phyloP scores from a whole-genome alignment of 2,113 vertebrate species.

The Clarias magur region DNA sequence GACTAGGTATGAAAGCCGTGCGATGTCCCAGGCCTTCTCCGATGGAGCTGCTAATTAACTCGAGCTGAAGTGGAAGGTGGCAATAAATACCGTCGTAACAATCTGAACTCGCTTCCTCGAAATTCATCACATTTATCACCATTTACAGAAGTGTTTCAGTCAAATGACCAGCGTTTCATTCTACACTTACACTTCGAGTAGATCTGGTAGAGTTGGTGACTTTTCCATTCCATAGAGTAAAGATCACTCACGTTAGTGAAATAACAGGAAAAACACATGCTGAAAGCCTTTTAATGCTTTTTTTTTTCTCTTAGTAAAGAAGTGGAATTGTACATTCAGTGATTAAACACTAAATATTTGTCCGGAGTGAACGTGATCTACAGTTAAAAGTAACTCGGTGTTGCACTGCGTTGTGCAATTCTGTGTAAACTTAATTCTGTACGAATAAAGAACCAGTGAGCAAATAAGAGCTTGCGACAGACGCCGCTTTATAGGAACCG shows the following conservation, averaged over 20 bases:
- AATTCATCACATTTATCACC: background rate
- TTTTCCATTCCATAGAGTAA: constrained; percentile 4
- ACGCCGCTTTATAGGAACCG: background rate
- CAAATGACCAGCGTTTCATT: background rate
- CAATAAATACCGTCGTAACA: background rate
- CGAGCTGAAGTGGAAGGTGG: background rate
- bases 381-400: background rate
- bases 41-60: constrained; percentile 1
- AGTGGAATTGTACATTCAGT: too few species aligned
- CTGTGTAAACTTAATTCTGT: background rate
- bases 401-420: background rate
- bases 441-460: background rate
- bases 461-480: background rate
- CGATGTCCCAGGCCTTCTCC: background rate
- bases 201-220: background rate
- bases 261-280: background rate
- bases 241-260: background rate
- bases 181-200: background rate
- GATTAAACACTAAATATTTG: background rate
- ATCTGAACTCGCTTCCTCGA: background rate
- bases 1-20: background rate
- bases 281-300: background rate
- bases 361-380: background rate
- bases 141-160: background rate
- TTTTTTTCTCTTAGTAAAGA: too few species aligned